phyloP scores from a whole-genome alignment of 2,113 vertebrate genomes.

The Trogon surrucura region DNA sequence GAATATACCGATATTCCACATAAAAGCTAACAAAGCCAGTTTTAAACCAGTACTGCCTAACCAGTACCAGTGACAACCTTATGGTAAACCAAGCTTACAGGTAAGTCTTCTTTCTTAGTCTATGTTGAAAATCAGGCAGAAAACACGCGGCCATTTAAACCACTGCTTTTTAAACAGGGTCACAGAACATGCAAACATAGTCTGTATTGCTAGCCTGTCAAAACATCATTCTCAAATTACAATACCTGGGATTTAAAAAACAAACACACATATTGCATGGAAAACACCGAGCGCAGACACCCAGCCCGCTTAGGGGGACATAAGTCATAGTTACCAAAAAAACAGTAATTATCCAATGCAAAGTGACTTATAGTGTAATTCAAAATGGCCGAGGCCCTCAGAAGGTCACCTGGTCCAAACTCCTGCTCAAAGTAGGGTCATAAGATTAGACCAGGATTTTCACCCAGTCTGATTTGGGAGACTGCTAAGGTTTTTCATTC shows the following conservation, averaged over 20 bases:
- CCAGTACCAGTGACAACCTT: background rate
- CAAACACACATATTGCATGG: background rate
- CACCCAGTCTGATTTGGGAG: background rate
- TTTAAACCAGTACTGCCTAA: background rate
- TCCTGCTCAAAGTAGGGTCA: background rate
- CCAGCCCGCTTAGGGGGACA: accelerated
- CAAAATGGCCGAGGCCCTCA: background rate
- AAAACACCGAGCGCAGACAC: background rate
- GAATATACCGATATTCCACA: background rate
- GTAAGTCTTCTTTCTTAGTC: background rate
- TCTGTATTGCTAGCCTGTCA: background rate
- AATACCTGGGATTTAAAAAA: background rate
- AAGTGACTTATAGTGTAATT: background rate
- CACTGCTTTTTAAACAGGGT: background rate
- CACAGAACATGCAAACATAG: background rate
- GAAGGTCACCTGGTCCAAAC: background rate
- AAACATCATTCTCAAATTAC: background rate
- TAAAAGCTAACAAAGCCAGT: background rate
- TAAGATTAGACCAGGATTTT: background rate
- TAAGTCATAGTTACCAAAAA: background rate
- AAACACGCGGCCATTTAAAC: background rate
- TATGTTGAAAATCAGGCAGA: background rate
- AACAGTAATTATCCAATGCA: background rate
- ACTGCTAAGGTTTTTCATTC: background rate
- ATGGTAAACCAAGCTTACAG: background rate